These are phyloP conservation scores for Sipha maydis DNA, from an alignment of 2,888 invertebrate species.

Conservation along the genomic window DNA sequence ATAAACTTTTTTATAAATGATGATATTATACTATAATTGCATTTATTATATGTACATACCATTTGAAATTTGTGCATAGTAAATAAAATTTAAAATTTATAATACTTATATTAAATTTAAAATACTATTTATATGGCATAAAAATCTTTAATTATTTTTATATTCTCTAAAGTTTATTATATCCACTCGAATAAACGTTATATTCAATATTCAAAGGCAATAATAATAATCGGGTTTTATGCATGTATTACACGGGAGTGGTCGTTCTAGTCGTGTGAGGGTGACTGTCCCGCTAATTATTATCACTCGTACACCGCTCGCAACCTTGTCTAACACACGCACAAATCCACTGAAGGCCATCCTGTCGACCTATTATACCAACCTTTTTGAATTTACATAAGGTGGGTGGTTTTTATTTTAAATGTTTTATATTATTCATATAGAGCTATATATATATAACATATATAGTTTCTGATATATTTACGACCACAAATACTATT, in stretches of 20 bases:
- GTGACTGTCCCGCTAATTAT: not conserved
- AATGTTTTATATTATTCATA: not conserved
- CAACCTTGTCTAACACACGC: constrained; percentile 31
- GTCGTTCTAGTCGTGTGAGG: not conserved
- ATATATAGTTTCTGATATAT: not conserved
- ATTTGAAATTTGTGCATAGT: not conserved
- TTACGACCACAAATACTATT: constrained; percentile 5
- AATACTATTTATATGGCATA: not conserved
- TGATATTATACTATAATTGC: not conserved
- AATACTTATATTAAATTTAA: not conserved
- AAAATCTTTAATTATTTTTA: not conserved
- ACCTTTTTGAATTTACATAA: constrained; percentile 48
- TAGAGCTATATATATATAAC: not conserved
- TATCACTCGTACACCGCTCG: not conserved
- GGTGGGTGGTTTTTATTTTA: constrained; percentile 25
- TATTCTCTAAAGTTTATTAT: not conserved
- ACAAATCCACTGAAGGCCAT: not conserved
- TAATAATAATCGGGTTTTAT: not conserved
- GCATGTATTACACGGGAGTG: not conserved
- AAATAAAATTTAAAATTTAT: not conserved
- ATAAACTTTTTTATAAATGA: not conserved
- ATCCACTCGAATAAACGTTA: not conserved
- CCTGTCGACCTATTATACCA: not conserved
- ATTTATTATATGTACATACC: not conserved
- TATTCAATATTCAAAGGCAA: not conserved